Percentiles rank a stretch among this genome's conserved stretches.
Evolutionary conservation across 2,113 vertebrate species (phyloP).

Genomic region (Cepphus grylle): DNA sequence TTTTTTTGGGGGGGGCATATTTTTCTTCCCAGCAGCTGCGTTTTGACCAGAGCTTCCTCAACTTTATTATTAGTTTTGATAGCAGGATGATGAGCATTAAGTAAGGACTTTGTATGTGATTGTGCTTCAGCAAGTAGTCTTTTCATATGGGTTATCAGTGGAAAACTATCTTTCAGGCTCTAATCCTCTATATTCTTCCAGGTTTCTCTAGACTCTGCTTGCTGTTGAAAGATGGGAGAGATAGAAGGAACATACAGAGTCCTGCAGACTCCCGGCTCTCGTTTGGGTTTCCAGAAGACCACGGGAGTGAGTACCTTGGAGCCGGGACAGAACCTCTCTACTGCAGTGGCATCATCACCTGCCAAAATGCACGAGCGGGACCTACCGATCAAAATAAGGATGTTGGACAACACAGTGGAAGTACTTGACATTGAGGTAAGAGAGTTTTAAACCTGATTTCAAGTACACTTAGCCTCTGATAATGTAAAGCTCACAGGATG

Average conservation of each 20-base stretch:
- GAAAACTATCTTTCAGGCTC: background rate
- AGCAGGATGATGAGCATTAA: background rate
- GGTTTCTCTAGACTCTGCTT: background rate
- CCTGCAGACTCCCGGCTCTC: conserved; percentile 86
- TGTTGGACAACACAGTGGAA: conserved; percentile 86
- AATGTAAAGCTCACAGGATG: background rate
- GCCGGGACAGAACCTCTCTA: conserved; percentile 78
- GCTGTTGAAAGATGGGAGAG: conserved; percentile 85
- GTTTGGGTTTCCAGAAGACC: conserved; percentile 81
- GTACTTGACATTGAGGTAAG: conserved; percentile 86
- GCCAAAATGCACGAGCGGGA: conserved; percentile 56
- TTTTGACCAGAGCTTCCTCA: background rate
- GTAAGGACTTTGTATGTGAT: background rate
- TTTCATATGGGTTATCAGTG: background rate
- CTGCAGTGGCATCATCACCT: conserved; percentile 34
- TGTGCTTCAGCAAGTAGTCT: background rate
- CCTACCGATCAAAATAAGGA: conserved; percentile 80
- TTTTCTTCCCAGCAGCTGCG: background rate
- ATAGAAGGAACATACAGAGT: conserved; percentile 89
- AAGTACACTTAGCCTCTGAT: background rate
- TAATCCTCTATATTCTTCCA: background rate
- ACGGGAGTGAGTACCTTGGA: conserved; percentile 89
- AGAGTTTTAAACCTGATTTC: background rate
- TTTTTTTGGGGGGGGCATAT: background rate
- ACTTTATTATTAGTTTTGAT: background rate